Base-by-base conservation (phyloP, 1,140 invertebrate species). In the Arion vulgaris region DNA sequence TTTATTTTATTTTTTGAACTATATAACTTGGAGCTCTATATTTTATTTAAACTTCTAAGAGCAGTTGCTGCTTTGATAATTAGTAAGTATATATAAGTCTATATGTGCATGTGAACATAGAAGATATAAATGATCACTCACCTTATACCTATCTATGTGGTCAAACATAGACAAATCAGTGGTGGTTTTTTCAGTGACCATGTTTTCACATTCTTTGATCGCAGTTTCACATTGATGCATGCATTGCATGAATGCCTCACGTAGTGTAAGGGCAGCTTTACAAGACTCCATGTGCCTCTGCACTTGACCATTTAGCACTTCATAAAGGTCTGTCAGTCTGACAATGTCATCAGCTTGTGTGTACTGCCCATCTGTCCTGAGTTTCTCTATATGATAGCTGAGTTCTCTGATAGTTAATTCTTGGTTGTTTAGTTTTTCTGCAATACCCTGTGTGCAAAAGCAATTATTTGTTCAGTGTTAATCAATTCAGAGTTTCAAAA, bases 191-290 rank as follows among this genome's bases (percentile, higher is more conserved):
- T 97, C 94, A 89, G 96, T 95, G 0, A 96, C 96, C 89, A 97
- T 97, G 88, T 97, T 96, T 36, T 95, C 94, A 57, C 51, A 62
- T 45, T 77, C 51, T 28, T 36, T 34, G 34, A 62, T 39, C 98
- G 95, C 85, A 97, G 96, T 11, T 95, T 95, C 87, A 95, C 95
- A 71, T 98, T 97, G 91, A 98, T 96, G 95, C 38, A 97, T 95
- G 11, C 98, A 91, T 0, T 95, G 95, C 69, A 96, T 95, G 89
- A 96, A 98, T 87, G 98, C 96, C 91, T 98, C 96, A 49, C 97
- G 94, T 0, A 97, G 89, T 0, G 96, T 88, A 1, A 98, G 89
- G 0, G 97, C 92, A 28, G 32, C 19, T 1, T 41, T 34, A 57
- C 49, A 85, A 96, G 95, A 84, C 96, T 94, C 0, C 90, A 88